Base-by-base conservation (phyloP, 2,797 vertebrate genomes). In the Naso thynnoides region DNA sequence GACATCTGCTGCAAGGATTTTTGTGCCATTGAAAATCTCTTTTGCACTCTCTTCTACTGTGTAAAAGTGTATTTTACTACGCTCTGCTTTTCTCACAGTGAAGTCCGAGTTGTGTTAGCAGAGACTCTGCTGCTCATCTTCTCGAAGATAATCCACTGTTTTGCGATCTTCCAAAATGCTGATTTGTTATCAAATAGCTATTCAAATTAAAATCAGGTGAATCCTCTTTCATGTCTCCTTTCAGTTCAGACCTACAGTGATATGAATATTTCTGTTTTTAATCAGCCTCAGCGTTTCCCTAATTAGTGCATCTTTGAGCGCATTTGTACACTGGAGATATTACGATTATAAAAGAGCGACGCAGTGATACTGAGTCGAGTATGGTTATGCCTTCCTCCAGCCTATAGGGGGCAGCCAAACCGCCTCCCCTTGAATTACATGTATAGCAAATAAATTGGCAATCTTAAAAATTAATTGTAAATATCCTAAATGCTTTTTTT, bases 41-140 rank as follows among this genome's bases (percentile, higher is more conserved):
- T 66, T 94, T 94, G 45, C 91, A 86, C 67, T 84, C 72, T 89
- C 77, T 87, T 89, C 76, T 86, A 83, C 84, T 83, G 84, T 86
- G 78, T 83, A 73, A 91, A 90, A 86, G 62, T 86, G 87, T 94
- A 93, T 94, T 95, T 94, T 94, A 89, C 81, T 88, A 89, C 82
- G 81, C 82, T 78, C 57, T 68, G 58, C 70, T 84, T 90, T 90
- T 92, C 73, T 74, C 89, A 89, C 60, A 55, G 47, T 65, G 63
- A 65, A 72, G 72, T 78, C 49, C 59, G 74, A 62, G 42, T 55
- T 49, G n/a, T 58, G 54, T 48, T 59, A 68, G 59, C 42, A 76
- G 50, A 61, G 41, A 33, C 41, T 63, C 24, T 52, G 60, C 67
- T 41, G 24, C 61, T 67, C 53, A 55, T 52, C 39, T 54, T 53